A percentile compares a stretch with the other conserved stretches of the same genome.
Conservation (phyloP, 2,113 vertebrate species). For the Nannobrachium achirus region DNA sequence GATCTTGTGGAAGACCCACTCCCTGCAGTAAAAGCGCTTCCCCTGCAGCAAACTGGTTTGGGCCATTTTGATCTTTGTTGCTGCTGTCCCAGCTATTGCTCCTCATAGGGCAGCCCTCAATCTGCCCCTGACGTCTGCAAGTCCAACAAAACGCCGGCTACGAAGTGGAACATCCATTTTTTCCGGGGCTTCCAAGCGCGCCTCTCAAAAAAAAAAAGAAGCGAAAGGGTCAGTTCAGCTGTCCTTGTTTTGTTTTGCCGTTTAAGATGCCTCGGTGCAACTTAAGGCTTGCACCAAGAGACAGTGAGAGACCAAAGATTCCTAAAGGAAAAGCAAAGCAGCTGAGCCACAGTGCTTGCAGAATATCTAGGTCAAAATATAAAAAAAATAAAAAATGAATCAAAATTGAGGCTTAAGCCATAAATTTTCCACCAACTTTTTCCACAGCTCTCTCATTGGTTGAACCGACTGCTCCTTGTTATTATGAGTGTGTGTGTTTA, state of each 20-base stretch:
- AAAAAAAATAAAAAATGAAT: conserved; percentile 38
- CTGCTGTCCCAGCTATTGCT: conserved; percentile 74
- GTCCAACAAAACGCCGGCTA: conserved; percentile 34
- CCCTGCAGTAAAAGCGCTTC: conserved; percentile 97
- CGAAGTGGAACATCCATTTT: conserved; percentile 57
- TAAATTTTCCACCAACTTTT: conserved; percentile 76
- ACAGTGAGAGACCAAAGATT: conserved; percentile 9
- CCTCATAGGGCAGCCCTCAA: conserved; percentile 77
- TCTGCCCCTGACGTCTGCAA: conserved; percentile 51
- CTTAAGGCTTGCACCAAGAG: conserved; percentile 1
- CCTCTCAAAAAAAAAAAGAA: conserved; percentile 19
- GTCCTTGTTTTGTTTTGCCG: conserved; percentile 17
- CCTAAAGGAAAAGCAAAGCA: conserved; percentile 33
- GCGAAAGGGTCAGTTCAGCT: conserved; percentile 15
- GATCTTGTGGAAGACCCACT: conserved; percentile 99
- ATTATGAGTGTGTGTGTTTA: conserved; percentile 57
- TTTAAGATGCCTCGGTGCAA: conserved; percentile 12
- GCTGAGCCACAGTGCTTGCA: conserved; percentile 14
- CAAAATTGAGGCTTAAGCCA: conserved; percentile 55
- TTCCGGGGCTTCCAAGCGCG: conserved; percentile 21
- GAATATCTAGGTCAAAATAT: conserved; percentile 68
- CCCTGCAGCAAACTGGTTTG: conserved; percentile 97
- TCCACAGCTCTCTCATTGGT: conserved; percentile 69
- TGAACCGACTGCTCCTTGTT: conserved; percentile 62
- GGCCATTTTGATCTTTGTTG: conserved; percentile 85